Evolutionary conservation across 64 coral and sea anemone species (phyloP).

Genomic region (Pocillopora verrucosa): DNA sequence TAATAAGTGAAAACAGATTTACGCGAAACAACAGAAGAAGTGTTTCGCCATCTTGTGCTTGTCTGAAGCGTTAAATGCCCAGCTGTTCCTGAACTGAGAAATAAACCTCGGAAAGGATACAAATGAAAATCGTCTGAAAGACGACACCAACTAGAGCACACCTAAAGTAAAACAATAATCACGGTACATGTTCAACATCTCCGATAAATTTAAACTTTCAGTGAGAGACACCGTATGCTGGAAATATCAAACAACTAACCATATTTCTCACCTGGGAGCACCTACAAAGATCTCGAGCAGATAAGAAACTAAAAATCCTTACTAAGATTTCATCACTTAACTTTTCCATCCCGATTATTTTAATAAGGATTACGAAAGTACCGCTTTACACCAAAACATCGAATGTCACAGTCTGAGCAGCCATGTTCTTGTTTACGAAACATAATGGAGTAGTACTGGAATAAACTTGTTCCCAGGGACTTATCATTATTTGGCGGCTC

Average conservation of each 20-base stretch:
- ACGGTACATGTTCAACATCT: neutral
- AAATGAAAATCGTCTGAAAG: constrained; percentile 92
- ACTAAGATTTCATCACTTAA: constrained; percentile 93
- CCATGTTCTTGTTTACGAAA: constrained; percentile 24
- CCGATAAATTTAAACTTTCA: neutral
- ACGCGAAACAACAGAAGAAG: too few species aligned
- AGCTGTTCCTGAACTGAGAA: neutral
- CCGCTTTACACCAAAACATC: neutral
- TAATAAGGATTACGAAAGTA: neutral
- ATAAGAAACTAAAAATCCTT: constrained; percentile 81
- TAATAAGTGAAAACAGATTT: too few species aligned
- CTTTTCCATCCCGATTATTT: neutral
- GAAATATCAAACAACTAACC: neutral
- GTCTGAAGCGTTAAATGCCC: neutral
- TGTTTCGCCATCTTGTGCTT: too few species aligned
- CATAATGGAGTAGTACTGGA: neutral
- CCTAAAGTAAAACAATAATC: constrained; percentile 41
- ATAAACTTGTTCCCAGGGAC: neutral
- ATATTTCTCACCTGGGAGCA: constrained; percentile 64
- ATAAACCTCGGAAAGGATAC: constrained; percentile 69
- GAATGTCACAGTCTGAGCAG: neutral
- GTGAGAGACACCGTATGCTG: neutral
- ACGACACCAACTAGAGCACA: constrained; percentile 90
- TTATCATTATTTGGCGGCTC: too few species aligned
- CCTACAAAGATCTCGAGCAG: constrained; percentile 84